These are phyloP conservation scores for Carlito syrichta DNA, from an alignment of 2,113 vertebrate species.

Conservation along the genomic window DNA sequence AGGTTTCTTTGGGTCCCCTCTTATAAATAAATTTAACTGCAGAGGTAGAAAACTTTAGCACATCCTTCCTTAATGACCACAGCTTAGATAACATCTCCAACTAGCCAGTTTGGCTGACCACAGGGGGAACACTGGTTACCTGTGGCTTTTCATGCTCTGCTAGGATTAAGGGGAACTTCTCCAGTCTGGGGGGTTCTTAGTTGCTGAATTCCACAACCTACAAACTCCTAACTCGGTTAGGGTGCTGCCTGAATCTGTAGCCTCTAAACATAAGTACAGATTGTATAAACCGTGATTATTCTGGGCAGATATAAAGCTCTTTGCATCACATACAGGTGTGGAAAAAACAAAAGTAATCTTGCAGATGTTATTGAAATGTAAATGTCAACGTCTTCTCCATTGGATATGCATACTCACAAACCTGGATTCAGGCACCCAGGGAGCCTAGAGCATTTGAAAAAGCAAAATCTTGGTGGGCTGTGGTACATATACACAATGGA, in stretches of 20 bases:
- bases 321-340: slow-evolving; percentile 14
- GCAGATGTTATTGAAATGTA: slow-evolving; percentile 45
- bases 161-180: not conserved
- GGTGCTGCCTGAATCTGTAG: not conserved
- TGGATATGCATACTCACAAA: slow-evolving; percentile 46
- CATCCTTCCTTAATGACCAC: not conserved
- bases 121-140: not conserved
- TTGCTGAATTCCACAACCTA: not conserved
- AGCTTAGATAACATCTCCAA: not conserved
- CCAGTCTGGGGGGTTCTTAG: not conserved
- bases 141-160: not conserved
- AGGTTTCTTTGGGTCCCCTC: too few relatives aligned
- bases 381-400: slow-evolving; percentile 54
- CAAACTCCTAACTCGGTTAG: not conserved
- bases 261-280: not conserved
- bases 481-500: too few relatives aligned
- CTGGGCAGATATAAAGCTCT: slow-evolving; percentile 43
- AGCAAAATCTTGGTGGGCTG: too few relatives aligned
- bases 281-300: slow-evolving; percentile 37
- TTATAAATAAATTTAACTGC: not conserved
- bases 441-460: not conserved
- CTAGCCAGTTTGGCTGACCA: not conserved
- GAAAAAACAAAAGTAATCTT: slow-evolving; percentile 64
- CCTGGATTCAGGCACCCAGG: not conserved
- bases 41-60: not conserved